phyloP scores from a whole-genome alignment of 30 jellyfish, hydroid and myxozoan species.

The Cassiopea andromeda region DNA sequence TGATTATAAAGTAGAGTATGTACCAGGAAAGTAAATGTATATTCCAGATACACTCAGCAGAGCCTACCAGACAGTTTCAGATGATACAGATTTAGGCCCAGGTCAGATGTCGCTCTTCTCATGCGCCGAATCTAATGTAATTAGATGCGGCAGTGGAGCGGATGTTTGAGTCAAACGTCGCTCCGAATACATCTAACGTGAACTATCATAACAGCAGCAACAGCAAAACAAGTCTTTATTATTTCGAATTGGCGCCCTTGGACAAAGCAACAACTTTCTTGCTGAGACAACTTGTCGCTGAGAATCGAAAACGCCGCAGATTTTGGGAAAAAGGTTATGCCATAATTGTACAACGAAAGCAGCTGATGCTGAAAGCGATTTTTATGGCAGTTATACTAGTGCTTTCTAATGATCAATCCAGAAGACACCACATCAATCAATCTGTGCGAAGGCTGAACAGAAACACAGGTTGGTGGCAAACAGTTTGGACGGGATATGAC shows the following conservation, averaged over 20 bases:
- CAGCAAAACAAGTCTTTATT: too few relatives aligned
- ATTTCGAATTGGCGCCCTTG: too few relatives aligned
- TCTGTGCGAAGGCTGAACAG: neutral
- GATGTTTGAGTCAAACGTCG: too few relatives aligned
- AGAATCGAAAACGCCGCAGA: neutral
- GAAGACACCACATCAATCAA: neutral
- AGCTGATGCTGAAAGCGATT: neutral
- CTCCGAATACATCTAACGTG: too few relatives aligned
- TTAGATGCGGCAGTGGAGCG: too few relatives aligned
- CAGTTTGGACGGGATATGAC: neutral
- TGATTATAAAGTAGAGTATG: neutral
- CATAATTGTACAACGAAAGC: neutral
- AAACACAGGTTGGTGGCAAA: neutral
- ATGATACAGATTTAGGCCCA: neutral
- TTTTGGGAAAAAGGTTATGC: neutral
- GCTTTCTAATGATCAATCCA: neutral
- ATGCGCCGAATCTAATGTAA: too few relatives aligned
- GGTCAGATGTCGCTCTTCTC: too few relatives aligned
- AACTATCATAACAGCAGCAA: too few relatives aligned
- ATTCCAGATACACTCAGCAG: constrained; percentile 33
- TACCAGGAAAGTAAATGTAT: neutral
- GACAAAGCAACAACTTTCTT: too few relatives aligned
- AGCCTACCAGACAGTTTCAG: constrained; percentile 25
- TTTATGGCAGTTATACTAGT: neutral
- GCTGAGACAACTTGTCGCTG: too few relatives aligned